phyloP scores from a whole-genome alignment of 2,888 invertebrate species.

The Brachycybe producta region DNA sequence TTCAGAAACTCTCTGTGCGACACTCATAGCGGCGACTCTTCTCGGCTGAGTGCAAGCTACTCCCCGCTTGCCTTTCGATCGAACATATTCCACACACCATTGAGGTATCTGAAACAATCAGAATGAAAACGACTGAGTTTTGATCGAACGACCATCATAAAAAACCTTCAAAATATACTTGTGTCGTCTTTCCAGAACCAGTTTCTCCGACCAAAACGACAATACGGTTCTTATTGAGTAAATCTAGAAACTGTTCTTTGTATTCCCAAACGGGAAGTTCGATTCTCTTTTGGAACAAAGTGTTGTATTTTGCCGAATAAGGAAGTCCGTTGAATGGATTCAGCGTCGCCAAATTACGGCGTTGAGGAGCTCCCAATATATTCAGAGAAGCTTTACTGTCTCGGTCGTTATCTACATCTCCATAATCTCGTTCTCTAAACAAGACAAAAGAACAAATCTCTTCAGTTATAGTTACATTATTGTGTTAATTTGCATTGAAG shows the following conservation, averaged over 20 bases:
- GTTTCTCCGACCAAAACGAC: conserved; percentile 94
- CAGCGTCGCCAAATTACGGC: no score
- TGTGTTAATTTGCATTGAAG: no score
- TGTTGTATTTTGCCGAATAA: conserved; percentile 71
- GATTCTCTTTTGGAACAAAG: conserved; percentile 73
- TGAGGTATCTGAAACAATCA: conserved; percentile 85
- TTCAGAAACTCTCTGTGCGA: conserved; percentile 95
- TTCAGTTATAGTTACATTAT: no score
- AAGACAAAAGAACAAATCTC: conserved; percentile 2
- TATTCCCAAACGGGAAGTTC: conserved; percentile 97
- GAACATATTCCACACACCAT: conserved; percentile 72
- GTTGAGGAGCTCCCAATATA: no score
- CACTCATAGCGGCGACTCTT: conserved; percentile 98
- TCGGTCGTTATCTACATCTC: conserved; percentile 2
- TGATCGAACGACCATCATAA: no score
- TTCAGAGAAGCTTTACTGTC: no score
- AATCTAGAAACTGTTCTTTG: conserved; percentile 85
- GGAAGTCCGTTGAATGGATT: conserved; percentile 72
- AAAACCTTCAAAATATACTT: no score
- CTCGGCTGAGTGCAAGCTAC: conserved; percentile 96
- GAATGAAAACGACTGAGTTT: no score
- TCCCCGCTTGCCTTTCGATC: conserved; percentile 51
- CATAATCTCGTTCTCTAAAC: no score
- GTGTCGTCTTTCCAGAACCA: conserved; percentile 99
- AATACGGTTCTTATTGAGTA: conserved; percentile 82